Evolutionary conservation across 2,113 vertebrate species (phyloP).

Genomic region (Myotis lucifugus): DNA sequence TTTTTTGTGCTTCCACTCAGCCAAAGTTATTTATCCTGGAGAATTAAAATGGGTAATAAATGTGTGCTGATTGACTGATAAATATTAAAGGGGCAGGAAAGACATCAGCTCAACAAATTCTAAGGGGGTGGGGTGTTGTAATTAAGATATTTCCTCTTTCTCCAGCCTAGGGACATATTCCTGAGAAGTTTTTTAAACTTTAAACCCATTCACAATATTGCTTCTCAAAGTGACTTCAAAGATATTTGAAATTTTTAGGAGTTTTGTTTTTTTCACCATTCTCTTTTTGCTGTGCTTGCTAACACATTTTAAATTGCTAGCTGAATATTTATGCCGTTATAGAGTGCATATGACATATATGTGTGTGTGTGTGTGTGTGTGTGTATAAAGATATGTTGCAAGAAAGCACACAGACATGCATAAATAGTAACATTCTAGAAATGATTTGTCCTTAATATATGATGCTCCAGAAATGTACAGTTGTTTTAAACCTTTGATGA

Average conservation of each 20-base stretch:
- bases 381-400: background rate
- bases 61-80: background rate
- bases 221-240: background rate
- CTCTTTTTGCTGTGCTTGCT: background rate
- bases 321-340: background rate
- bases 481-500: background rate
- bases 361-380: too few species aligned
- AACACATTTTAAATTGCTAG: background rate
- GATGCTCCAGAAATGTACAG: background rate
- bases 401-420: background rate
- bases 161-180: background rate
- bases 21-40: background rate
- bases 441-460: background rate
- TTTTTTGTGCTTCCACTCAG: background rate
- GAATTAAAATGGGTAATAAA: background rate
- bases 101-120: background rate
- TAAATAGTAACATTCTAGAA: background rate
- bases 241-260: slow-evolving; percentile 3
- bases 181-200: background rate
- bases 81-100: background rate
- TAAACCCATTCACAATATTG: background rate
- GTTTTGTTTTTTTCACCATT: background rate
- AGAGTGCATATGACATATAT: background rate
- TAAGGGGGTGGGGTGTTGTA: background rate
- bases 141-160: background rate